Base-by-base conservation (phyloP, 2,888 invertebrate genomes). In the Hymenopus coronatus region DNA sequence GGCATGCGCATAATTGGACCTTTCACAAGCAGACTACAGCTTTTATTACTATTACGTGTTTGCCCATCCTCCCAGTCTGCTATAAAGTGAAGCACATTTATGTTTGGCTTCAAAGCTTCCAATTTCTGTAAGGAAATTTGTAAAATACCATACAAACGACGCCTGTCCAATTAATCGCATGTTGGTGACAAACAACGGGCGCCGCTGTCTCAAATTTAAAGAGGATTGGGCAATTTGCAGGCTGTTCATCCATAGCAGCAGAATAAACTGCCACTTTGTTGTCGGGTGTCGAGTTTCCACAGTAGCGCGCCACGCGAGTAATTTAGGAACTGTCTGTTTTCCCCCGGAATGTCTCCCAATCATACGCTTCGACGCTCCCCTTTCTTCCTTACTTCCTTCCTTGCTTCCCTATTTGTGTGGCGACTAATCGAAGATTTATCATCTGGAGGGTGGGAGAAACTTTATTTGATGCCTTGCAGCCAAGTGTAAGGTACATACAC, bases 361-460 rank as follows among this genome's bases (percentile, higher is more conserved):
- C 54, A 70, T 70, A 70, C 54, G 54, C 54, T 70, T 70, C 54
- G 54, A 70, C 54, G 54, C 54, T 70, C 54, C 54, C 54, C 54
- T 70, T 70, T 70, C 54, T 70, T 70, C 54, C 54, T 25, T 70
- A 70, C 54, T 20, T 70, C 54, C 54, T 70, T 70, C 54, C 54
- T 54, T 54, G 54, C 54, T 70, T 70, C 54, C 54, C 20, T 70
- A 25, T 40, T 85, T 28, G 54, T 46, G 85, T 40, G 85, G 85
- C 82, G 33, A 82, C 87, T 82, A 87, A 87, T 87, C 87, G 87
- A 82, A 87, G 40, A 87, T 87, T 87, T 82, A 82, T 28, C 40
- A n/a, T 88, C 88, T 27, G 33, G 25, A 70, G 54, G 54, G 54
- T 33, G 82, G 33, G 40, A 15, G 33, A n/a, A 27, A 27, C 20